These are phyloP conservation scores for Solea solea DNA, from an alignment of 2,113 vertebrate species.

Conservation along the genomic window DNA sequence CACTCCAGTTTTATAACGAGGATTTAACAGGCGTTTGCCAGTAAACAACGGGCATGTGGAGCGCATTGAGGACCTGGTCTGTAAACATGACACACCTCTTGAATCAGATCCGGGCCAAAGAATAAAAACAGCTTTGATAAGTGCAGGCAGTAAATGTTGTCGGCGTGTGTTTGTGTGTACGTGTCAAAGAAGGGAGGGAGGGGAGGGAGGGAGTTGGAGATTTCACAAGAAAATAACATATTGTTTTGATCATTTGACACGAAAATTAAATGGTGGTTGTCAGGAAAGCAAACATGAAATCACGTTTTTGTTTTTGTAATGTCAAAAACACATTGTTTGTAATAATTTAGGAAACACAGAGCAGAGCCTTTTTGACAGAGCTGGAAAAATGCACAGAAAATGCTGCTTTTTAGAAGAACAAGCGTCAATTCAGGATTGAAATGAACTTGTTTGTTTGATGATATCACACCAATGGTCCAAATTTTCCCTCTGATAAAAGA, in stretches of 20 bases:
- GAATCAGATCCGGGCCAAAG: conserved; percentile 56
- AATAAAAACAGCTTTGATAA: conserved; percentile 72
- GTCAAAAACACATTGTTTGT: conserved; percentile 38
- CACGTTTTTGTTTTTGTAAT: conserved; percentile 9
- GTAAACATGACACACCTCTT: conserved; percentile 59
- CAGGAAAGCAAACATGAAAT: conserved; percentile 26
- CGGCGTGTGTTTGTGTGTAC: conserved; percentile 26
- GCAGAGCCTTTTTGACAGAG: conserved; percentile 5
- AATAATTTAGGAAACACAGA: conserved; percentile 21
- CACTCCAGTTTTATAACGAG: conserved; percentile 14
- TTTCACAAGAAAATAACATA: conserved; percentile 56
- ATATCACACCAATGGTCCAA: not conserved
- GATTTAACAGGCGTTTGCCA: conserved; percentile 47
- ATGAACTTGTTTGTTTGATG: not conserved
- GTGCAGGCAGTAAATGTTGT: conserved; percentile 40
- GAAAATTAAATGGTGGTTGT: conserved; percentile 43
- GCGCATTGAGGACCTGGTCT: conserved; percentile 26
- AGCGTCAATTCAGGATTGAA: not conserved
- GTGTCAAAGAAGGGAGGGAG: conserved; percentile 22
- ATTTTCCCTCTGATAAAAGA: not conserved
- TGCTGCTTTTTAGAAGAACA: not conserved
- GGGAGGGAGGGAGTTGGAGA: not conserved
- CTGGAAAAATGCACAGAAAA: conserved; percentile 9
- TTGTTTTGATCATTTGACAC: conserved; percentile 55
- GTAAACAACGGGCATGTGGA: conserved; percentile 61